Base-by-base conservation (phyloP, 2,888 invertebrate species). In the Listrodromus nycthemerus region DNA sequence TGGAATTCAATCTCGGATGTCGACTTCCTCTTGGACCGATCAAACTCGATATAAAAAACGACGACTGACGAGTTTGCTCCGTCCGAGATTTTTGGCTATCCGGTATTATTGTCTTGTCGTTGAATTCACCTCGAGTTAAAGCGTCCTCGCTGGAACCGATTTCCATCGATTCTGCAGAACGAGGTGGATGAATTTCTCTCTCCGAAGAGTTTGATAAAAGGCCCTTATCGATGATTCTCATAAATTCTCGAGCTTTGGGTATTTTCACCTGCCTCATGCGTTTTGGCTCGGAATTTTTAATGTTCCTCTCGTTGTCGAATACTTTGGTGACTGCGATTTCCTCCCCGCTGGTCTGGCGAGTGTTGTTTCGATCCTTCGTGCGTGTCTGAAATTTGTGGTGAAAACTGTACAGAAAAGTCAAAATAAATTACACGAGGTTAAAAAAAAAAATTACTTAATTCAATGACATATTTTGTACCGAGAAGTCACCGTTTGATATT, bases 181-280 rank as follows among this genome's bases (percentile, higher is more conserved):
- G 10, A n/a, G 30, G 13, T 2, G 7, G 21, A 27, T 27, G 4
- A 13, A n/a, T 33, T 6, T 19, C 0, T 8, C 24, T 75, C 71
- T 33, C 33, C 45, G 65, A 52, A 37, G 48, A 37, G 58, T 85
- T 75, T 13, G 67, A 77, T 45, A 30, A 3, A 41, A 41, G 13
- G 55, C 41, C 24, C 13, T 5, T 16, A 48, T 45, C 65, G 50
- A 63, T 48, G 2, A 48, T 37, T 4, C 19, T 33, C 4, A 21
- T 37, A 19, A 37, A 6, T 41, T 19, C 3, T n/a, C 33, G n/a
- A 27, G 69, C 55, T 55, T 63, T 79, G 24, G 79, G 48, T 63
- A 86, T 85, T 41, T 85, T 85, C 10, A 87, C 66, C 45, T 75
- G 80, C 19, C 83, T 82, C 87, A 86, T 87, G 30, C 67, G 83